Conservation (phyloP, 2,797 vertebrate species). For the Anniella stebbinsi region DNA sequence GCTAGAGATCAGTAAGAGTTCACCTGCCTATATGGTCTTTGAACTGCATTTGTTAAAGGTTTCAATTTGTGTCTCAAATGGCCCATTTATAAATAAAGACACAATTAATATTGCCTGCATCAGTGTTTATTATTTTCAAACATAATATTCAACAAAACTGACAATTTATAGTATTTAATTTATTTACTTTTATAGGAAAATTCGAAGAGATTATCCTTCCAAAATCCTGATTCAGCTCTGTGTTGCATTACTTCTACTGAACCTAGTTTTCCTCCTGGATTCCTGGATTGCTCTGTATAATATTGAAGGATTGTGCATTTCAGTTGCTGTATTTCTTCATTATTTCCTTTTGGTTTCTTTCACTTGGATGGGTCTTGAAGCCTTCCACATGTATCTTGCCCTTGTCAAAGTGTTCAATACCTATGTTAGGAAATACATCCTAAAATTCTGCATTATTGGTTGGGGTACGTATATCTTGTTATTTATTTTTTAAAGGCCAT, state of each 20-base stretch:
- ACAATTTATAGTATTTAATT: constrained; percentile 10
- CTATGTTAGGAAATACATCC: constrained; percentile 93
- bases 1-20: background rate
- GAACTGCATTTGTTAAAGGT: background rate
- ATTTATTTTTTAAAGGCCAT: constrained; percentile 28
- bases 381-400: constrained; percentile 96
- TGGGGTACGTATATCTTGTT: constrained; percentile 89
- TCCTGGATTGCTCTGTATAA: constrained; percentile 90
- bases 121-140: background rate
- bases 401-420: constrained; percentile 96
- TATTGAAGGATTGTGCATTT: constrained; percentile 84
- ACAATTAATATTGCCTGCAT: background rate
- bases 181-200: constrained; percentile 83
- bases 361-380: constrained; percentile 97
- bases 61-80: background rate
- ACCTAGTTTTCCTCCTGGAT: constrained; percentile 90
- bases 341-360: constrained; percentile 96
- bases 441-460: constrained; percentile 91
- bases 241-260: constrained; percentile 88
- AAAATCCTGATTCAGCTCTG: constrained; percentile 97
- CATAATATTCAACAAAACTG: background rate
- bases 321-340: constrained; percentile 93
- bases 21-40: background rate
- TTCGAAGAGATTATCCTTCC: constrained; percentile 92
- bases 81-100: background rate